phyloP scores from a whole-genome alignment of 2,888 invertebrate genomes.

The Rhagium mordax region DNA sequence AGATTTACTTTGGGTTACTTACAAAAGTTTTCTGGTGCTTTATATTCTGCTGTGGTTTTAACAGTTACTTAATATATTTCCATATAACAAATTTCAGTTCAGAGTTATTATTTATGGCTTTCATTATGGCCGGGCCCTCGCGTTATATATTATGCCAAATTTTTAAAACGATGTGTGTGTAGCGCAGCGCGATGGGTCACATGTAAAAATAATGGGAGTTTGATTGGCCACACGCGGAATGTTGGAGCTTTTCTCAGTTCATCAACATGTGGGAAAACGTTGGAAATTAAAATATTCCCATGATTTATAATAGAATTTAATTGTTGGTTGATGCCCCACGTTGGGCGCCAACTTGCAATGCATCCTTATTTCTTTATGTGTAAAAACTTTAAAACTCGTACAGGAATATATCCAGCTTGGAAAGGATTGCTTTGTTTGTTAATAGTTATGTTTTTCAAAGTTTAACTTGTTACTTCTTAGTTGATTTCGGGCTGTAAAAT shows the following conservation, averaged over 20 bases:
- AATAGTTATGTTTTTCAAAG: too few relatives aligned
- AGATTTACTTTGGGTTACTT: constrained; percentile 51
- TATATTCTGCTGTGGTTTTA: constrained; percentile 55
- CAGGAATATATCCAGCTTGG: too few relatives aligned
- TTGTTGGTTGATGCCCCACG: too few relatives aligned
- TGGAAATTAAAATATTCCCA: too few relatives aligned
- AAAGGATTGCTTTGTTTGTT: too few relatives aligned
- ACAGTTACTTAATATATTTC: constrained; percentile 56
- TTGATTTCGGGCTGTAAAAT: background rate
- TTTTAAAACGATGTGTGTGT: background rate
- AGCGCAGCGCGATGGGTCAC: background rate
- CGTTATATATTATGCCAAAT: background rate
- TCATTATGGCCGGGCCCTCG: background rate
- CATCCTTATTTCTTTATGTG: too few relatives aligned
- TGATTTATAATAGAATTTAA: too few relatives aligned
- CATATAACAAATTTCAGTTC: constrained; percentile 50
- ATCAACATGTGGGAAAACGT: too few relatives aligned
- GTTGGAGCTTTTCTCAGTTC: background rate
- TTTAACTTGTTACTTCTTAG: too few relatives aligned
- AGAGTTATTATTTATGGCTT: constrained; percentile 47
- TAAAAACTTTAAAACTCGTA: too few relatives aligned
- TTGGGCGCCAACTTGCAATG: too few relatives aligned
- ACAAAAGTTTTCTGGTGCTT: constrained; percentile 53
- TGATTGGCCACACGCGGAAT: background rate
- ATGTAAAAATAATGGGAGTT: background rate